Conservation (phyloP, 2,797 vertebrate species). For the Cossypha caffra region DNA sequence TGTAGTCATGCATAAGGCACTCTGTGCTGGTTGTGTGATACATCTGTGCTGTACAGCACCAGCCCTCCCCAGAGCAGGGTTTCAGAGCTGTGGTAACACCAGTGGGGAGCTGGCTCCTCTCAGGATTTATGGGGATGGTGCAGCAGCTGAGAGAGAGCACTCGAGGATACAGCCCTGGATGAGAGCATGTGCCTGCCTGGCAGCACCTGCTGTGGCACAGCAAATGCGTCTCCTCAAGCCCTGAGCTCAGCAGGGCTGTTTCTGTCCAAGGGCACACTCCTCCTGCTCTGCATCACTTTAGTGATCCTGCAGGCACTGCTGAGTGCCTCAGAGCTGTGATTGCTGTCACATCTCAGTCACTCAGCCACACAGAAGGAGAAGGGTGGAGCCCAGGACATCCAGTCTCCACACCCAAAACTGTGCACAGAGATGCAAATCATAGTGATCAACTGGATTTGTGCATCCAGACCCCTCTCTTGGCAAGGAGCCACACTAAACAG, state of each 20-base stretch:
- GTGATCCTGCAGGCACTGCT: neutral
- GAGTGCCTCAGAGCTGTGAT: fast-evolving
- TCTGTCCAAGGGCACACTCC: neutral
- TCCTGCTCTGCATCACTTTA: neutral
- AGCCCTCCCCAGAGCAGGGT: neutral
- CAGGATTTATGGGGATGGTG: fast-evolving
- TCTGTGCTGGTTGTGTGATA: neutral
- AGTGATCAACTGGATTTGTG: neutral
- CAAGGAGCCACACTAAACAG: neutral
- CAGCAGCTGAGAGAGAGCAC: neutral
- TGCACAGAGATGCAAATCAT: neutral
- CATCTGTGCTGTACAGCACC: neutral
- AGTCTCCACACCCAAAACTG: fast-evolving
- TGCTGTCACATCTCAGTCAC: neutral
- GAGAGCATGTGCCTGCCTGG: neutral
- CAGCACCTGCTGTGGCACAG: neutral
- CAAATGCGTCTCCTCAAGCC: neutral
- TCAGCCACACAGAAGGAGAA: neutral
- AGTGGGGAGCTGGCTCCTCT: neutral
- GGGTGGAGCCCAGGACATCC: neutral
- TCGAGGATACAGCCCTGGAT: neutral
- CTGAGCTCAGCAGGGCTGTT: neutral
- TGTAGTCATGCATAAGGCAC: neutral
- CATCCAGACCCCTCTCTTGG: neutral
- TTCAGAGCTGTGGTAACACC: neutral